phyloP scores from a whole-genome alignment of 1,140 invertebrate genomes.

The Drosophila watanabei region DNA sequence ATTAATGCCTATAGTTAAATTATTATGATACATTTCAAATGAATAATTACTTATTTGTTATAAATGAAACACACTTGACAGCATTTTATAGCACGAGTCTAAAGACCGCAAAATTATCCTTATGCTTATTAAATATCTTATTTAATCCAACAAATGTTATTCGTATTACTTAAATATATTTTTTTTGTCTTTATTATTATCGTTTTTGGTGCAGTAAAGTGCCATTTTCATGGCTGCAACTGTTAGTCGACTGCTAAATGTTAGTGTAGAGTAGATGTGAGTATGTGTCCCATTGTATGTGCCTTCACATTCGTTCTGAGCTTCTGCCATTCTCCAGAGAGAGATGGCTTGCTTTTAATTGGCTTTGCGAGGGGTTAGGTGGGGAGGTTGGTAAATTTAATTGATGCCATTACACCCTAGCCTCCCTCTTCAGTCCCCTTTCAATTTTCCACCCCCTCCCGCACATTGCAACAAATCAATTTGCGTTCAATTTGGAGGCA shows the following conservation, averaged over 20 bases:
- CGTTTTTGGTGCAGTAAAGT: neutral
- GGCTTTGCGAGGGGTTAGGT: conserved; percentile 21
- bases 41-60: no score
- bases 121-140: no score
- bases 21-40: neutral
- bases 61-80: no score
- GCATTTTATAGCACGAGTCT: no score
- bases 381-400: conserved; percentile 55
- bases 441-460: neutral
- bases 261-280: no score
- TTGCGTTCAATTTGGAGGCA: conserved; percentile 57
- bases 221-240: neutral
- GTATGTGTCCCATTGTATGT: conserved; percentile 7
- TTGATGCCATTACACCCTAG: conserved; percentile 51
- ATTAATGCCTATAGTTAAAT: neutral
- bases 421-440: neutral
- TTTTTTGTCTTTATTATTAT: no score
- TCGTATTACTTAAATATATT: no score
- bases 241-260: neutral
- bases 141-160: no score
- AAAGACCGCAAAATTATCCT: no score
- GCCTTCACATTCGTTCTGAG: neutral
- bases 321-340: conserved; percentile 17
- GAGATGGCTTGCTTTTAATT: conserved; percentile 27
- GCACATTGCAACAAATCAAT: conserved; percentile 56